Percentiles rank a stretch among this genome's conserved stretches.
Conservation (phyloP, 2,888 invertebrate genomes). For the Plagodis dolabraria region DNA sequence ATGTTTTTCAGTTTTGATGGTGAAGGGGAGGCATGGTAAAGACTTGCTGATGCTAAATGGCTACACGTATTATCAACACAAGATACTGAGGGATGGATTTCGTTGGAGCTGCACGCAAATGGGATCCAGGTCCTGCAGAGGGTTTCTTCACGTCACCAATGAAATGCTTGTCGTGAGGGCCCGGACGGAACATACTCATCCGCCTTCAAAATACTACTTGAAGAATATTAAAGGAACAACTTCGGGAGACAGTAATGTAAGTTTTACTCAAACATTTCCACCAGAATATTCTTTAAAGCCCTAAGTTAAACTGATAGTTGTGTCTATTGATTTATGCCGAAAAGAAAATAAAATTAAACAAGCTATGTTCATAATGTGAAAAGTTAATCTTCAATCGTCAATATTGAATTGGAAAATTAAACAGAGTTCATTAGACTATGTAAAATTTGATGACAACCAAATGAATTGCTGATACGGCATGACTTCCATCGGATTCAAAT, state of each 20-base stretch:
- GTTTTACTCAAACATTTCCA: conserved; percentile 10
- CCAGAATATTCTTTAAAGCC: too few species aligned
- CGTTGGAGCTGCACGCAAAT: conserved; percentile 81
- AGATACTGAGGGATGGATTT: conserved; percentile 70
- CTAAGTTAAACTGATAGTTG: too few species aligned
- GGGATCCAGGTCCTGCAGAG: conserved; percentile 78
- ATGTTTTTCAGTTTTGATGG: conserved; percentile 60
- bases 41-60: conserved; percentile 74
- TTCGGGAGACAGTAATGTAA: conserved; percentile 38
- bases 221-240: conserved; percentile 55
- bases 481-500: too few species aligned
- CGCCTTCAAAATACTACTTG: conserved; percentile 68
- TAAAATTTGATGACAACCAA: too few species aligned
- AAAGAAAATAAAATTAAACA: too few species aligned
- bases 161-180: conserved; percentile 74
- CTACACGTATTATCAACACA: conserved; percentile 78
- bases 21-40: conserved; percentile 75
- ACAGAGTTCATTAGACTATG: too few species aligned
- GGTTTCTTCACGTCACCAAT: conserved; percentile 72
- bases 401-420: too few species aligned
- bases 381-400: too few species aligned
- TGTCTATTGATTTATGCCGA: too few species aligned
- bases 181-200: conserved; percentile 71
- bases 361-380: too few species aligned
- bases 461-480: too few species aligned